Percentiles rank a stretch among this genome's conserved stretches.
Conservation (phyloP, 1,140 invertebrate species). For the Scaptodrosophila lebanonensis region DNA sequence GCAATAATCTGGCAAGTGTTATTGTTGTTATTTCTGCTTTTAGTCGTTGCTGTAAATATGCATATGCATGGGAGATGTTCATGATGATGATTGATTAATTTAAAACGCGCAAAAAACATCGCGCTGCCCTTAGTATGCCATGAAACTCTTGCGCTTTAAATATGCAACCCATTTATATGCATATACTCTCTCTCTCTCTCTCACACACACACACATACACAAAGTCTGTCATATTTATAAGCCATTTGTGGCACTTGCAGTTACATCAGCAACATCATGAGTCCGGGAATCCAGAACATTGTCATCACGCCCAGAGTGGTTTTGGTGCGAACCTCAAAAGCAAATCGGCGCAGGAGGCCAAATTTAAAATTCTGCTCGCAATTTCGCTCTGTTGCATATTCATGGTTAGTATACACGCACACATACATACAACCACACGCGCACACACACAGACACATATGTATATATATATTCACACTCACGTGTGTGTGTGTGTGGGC, state of each 20-base stretch:
- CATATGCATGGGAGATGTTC: not conserved
- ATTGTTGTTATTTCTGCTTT: not conserved
- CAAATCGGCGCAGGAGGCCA: slow-evolving; percentile 78
- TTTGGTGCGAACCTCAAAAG: slow-evolving; percentile 75
- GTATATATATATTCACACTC: not conserved
- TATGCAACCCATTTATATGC: slow-evolving; percentile 43
- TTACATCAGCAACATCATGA: not conserved
- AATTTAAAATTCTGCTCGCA: slow-evolving; percentile 80
- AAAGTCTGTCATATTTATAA: slow-evolving; percentile 41
- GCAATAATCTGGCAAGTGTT: slow-evolving; percentile 35
- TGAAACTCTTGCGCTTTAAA: slow-evolving; percentile 20
- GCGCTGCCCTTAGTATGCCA: slow-evolving; percentile 19
- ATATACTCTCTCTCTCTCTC: not conserved
- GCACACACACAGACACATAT: not conserved
- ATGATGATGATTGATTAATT: slow-evolving; percentile 27
- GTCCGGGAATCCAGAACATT: slow-evolving; percentile 15
- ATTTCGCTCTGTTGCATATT: slow-evolving; percentile 81
- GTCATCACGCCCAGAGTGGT: slow-evolving; percentile 49
- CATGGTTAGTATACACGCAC: slow-evolving; percentile 79
- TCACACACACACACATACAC: slow-evolving; percentile 1
- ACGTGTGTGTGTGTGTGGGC: not conserved
- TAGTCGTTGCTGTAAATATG: too few relatives aligned
- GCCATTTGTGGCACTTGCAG: slow-evolving; percentile 28
- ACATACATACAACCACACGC: slow-evolving; percentile 16
- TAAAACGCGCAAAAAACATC: not conserved